Conservation (phyloP, 2,888 invertebrate genomes). For the Drosophila eohydei region DNA sequence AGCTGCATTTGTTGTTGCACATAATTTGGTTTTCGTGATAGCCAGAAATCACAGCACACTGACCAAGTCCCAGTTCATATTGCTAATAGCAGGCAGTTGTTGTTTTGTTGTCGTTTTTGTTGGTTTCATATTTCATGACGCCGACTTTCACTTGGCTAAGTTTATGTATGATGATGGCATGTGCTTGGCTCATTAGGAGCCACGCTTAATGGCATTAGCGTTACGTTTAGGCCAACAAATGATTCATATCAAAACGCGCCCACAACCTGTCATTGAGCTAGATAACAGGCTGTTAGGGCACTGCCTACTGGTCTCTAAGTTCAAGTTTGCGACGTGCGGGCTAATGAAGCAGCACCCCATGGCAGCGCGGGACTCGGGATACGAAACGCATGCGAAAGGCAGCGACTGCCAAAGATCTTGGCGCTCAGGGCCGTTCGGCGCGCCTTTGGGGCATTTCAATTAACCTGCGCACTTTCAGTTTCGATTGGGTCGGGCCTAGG, state of each 20-base stretch:
- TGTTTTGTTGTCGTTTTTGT: background rate
- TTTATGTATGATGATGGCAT: constrained; percentile 15
- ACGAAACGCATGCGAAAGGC: constrained; percentile 38
- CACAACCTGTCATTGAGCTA: constrained; percentile 46
- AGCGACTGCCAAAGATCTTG: constrained; percentile 48
- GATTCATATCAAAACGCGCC: constrained; percentile 52
- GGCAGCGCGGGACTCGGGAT: background rate
- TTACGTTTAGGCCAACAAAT: constrained; percentile 31
- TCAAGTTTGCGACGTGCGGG: constrained; percentile 32
- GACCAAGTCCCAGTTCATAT: constrained; percentile 60
- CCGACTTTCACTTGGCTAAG: constrained; percentile 46
- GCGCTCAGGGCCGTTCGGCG: constrained; percentile 56
- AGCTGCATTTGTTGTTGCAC: constrained; percentile 10
- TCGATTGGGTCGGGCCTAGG: constrained; percentile 52
- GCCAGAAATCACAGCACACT: constrained; percentile 49
- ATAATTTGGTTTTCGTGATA: constrained; percentile 59
- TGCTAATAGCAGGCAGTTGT: constrained; percentile 27
- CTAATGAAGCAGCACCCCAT: constrained; percentile 40
- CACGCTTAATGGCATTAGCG: constrained; percentile 15
- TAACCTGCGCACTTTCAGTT: constrained; percentile 78
- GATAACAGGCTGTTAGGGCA: constrained; percentile 56
- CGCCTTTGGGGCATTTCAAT: constrained; percentile 77
- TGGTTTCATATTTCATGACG: constrained; percentile 20
- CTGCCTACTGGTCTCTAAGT: constrained; percentile 40
- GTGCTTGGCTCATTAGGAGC: constrained; percentile 49